Conservation (phyloP, 2,113 vertebrate species). For the Eclectus roratus region DNA sequence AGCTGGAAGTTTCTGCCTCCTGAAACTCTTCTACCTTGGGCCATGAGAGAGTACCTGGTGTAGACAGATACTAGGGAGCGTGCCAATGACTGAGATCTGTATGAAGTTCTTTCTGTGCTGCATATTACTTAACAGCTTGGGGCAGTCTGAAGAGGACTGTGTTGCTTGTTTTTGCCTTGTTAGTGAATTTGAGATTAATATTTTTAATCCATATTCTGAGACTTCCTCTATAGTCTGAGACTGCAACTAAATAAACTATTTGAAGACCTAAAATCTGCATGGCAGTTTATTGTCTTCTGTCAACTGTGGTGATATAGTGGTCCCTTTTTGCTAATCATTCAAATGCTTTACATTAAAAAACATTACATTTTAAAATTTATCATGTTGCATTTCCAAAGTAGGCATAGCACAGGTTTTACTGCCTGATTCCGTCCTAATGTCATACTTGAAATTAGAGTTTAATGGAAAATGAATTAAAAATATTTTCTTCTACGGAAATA, state of each 20-base stretch:
- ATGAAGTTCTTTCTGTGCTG: neutral
- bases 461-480: neutral
- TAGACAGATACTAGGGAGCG: neutral
- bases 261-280: neutral
- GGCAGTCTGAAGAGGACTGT: neutral
- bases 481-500: neutral
- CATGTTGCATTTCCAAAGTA: neutral
- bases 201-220: neutral
- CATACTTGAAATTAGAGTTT: neutral
- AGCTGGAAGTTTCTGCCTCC: neutral
- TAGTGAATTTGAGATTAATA: neutral
- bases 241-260: neutral
- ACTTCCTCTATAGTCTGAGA: neutral
- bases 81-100: neutral
- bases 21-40: neutral
- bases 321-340: neutral
- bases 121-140: neutral
- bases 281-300: neutral
- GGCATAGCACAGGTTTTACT: neutral
- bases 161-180: neutral
- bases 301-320: neutral
- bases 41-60: neutral
- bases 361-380: neutral
- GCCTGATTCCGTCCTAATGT: neutral
- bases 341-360: neutral